Percentiles rank a stretch among this genome's conserved stretches.
These are phyloP conservation scores for Cetonia aurata DNA, from an alignment of 2,888 invertebrate genomes.

Conservation along the genomic window DNA sequence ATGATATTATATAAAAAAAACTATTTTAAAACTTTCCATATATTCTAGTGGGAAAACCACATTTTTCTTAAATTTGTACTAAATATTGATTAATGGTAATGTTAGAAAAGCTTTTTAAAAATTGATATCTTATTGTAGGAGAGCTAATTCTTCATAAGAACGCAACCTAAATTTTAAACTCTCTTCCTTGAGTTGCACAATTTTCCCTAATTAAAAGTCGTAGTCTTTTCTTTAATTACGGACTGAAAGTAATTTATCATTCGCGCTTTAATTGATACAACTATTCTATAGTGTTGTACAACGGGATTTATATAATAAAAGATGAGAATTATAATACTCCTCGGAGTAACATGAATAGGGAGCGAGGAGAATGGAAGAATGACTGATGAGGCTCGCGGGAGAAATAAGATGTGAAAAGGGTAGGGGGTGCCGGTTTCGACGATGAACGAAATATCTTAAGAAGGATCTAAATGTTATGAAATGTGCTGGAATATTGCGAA, in stretches of 20 bases:
- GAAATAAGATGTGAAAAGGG: conserved; percentile 36
- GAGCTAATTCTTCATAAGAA: not conserved
- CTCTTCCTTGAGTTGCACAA: not conserved
- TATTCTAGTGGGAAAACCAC: no score
- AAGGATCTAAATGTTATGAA: conserved; percentile 34
- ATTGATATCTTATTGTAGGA: no score
- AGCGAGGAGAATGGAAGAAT: conserved; percentile 36
- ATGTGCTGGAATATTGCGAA: conserved; percentile 32
- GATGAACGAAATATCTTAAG: conserved; percentile 37
- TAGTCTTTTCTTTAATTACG: conserved; percentile 9
- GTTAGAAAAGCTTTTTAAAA: no score
- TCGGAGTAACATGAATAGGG: conserved; percentile 35
- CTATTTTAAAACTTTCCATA: no score
- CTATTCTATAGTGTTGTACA: conserved; percentile 37
- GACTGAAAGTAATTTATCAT: conserved; percentile 28
- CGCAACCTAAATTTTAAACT: not conserved
- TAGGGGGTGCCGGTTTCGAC: conserved; percentile 29
- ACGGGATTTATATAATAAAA: conserved; percentile 39
- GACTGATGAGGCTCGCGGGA: conserved; percentile 46
- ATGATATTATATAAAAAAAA: no score
- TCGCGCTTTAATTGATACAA: conserved; percentile 32
- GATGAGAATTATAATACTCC: conserved; percentile 41
- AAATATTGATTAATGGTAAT: no score
- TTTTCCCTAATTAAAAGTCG: conserved; percentile 29
- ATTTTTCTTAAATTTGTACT: no score